Evolutionary conservation across 2,797 vertebrate species (phyloP).

Genomic region (Chaunax sp.): DNA sequence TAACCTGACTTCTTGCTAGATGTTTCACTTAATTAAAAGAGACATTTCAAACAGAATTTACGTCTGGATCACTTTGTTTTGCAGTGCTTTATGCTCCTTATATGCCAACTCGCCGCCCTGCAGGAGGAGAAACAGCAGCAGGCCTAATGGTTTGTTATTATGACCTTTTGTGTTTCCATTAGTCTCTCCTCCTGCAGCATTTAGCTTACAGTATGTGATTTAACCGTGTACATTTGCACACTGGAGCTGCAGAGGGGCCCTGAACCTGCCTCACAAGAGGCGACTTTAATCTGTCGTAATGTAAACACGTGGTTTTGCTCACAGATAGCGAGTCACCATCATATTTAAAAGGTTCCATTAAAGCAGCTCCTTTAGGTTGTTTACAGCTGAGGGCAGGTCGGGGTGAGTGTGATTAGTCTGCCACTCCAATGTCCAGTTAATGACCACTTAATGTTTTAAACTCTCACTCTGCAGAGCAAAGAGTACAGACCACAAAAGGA

Average conservation of each 20-base stretch:
- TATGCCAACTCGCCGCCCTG: constrained; percentile 82
- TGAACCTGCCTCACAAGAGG: constrained; percentile 84
- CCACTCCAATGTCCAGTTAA: constrained; percentile 71
- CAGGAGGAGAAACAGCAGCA: constrained; percentile 86
- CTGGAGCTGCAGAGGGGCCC: constrained; percentile 77
- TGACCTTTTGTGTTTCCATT: constrained; percentile 96
- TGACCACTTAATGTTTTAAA: constrained; percentile 69
- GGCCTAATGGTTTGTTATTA: constrained; percentile 93
- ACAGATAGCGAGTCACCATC: constrained; percentile 74
- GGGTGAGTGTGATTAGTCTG: constrained; percentile 74
- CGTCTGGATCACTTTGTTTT: not conserved
- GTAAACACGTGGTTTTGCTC: constrained; percentile 83
- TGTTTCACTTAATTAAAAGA: not conserved
- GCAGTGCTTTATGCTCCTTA: constrained; percentile 74
- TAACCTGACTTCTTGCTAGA: no score
- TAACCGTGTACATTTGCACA: constrained; percentile 88
- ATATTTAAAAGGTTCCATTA: constrained; percentile 79
- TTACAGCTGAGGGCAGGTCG: constrained; percentile 70
- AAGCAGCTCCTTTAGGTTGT: constrained; percentile 71
- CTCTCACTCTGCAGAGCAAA: constrained; percentile 12
- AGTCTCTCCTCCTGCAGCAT: constrained; percentile 82
- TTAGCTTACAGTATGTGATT: constrained; percentile 79
- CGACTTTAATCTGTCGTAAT: constrained; percentile 86
- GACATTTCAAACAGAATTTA: not conserved
- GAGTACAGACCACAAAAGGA: constrained; percentile 49